phyloP scores from a whole-genome alignment of 2,888 invertebrate species.

The Drosophila austrosaltans region DNA sequence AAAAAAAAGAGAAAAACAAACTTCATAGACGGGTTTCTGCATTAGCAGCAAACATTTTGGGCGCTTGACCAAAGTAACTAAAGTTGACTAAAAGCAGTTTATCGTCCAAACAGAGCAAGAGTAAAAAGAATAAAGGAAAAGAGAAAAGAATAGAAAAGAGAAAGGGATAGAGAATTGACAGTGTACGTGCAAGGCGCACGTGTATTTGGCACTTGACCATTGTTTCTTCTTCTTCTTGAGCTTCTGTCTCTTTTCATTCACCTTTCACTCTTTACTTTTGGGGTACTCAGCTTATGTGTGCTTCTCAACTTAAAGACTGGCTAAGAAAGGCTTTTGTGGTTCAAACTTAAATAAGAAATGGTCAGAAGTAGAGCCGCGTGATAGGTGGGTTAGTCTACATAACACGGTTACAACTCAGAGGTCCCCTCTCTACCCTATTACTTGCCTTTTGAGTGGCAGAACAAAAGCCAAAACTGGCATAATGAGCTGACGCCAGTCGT shows the following conservation, averaged over 20 bases:
- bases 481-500: constrained; percentile 59
- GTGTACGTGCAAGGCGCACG: constrained; percentile 65
- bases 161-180: constrained; percentile 9
- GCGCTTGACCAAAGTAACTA: constrained; percentile 68
- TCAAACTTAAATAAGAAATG: constrained; percentile 49
- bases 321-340: constrained; percentile 76
- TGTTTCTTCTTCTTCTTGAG: constrained; percentile 57
- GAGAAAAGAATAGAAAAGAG: background rate
- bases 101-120: constrained; percentile 44
- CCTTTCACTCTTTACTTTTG: constrained; percentile 27
- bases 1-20: constrained; percentile 26
- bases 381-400: constrained; percentile 37
- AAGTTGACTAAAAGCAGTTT: constrained; percentile 79
- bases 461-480: constrained; percentile 55
- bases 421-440: background rate
- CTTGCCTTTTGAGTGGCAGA: constrained; percentile 23
- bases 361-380: constrained; percentile 44
- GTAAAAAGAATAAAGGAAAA: too few relatives aligned
- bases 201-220: constrained; percentile 76
- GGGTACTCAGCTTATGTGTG: constrained; percentile 12
- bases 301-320: constrained; percentile 63
- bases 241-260: constrained; percentile 64
- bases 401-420: background rate
- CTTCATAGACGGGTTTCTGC: constrained; percentile 28
- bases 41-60: constrained; percentile 57